phyloP scores from a whole-genome alignment of 2,888 invertebrate species.

The Muscina levida region DNA sequence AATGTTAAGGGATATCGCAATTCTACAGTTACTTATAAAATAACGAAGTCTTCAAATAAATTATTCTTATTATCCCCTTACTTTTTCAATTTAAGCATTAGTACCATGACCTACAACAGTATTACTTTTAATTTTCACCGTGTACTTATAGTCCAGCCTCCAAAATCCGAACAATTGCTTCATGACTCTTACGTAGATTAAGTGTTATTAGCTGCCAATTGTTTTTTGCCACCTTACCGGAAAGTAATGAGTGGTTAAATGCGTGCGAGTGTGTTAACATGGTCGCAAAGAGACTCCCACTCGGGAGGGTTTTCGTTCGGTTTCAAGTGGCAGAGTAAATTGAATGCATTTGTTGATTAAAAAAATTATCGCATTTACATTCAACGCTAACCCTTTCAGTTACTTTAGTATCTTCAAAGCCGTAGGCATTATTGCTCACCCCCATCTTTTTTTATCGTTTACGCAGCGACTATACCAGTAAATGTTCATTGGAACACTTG shows the following conservation, averaged over 20 bases:
- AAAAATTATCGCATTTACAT: conserved; percentile 73
- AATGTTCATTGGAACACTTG: too few relatives aligned
- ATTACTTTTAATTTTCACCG: conserved; percentile 38
- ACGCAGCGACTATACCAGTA: too few relatives aligned
- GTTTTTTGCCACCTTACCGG: conserved; percentile 70
- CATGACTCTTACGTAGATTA: conserved; percentile 70
- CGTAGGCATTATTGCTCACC: conserved; percentile 3
- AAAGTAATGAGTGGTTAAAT: conserved; percentile 68
- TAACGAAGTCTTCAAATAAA: too few relatives aligned
- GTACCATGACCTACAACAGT: too few relatives aligned
- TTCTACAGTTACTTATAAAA: too few relatives aligned
- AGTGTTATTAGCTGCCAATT: conserved; percentile 77
- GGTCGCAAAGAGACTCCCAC: conserved; percentile 9
- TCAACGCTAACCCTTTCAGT: conserved; percentile 8
- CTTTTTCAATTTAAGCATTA: too few relatives aligned
- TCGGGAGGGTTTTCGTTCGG: conserved; percentile 22
- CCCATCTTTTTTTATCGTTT: too few relatives aligned
- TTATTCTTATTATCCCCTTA: too few relatives aligned
- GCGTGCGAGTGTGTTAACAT: conserved; percentile 40
- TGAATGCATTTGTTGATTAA: conserved; percentile 80
- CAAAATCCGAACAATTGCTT: background rate
- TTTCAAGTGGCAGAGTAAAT: conserved; percentile 71
- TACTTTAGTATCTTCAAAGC: background rate
- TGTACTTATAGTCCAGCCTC: conserved; percentile 28
- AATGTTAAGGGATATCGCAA: too few relatives aligned